Conservation (phyloP, 2,113 vertebrate species). For the Eurypyga helias region DNA sequence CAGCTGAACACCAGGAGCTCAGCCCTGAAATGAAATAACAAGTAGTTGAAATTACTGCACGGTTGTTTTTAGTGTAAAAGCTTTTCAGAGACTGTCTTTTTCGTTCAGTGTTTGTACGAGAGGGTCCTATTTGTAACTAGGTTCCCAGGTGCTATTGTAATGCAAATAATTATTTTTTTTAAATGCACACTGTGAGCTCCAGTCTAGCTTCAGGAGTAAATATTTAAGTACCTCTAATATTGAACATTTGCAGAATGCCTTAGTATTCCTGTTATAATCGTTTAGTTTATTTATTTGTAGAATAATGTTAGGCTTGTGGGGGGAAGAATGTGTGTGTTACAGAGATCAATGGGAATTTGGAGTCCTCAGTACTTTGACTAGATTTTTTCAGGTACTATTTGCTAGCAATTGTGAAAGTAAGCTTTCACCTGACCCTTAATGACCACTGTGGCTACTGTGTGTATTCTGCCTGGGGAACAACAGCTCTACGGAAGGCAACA, state of each 20-base stretch:
- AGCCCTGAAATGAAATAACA: background rate
- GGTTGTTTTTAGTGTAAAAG: background rate
- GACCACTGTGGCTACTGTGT: background rate
- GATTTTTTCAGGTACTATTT: background rate
- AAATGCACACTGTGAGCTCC: background rate
- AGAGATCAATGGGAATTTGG: background rate
- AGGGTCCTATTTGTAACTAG: background rate
- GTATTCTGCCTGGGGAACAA: background rate
- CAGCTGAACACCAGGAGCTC: background rate
- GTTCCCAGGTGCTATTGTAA: slow-evolving; percentile 29
- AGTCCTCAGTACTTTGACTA: rapidly evolving
- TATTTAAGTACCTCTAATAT: slow-evolving; percentile 46
- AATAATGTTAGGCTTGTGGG: background rate
- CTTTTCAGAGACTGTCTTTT: background rate
- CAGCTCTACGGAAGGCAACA: background rate
- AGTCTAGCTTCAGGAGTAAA: slow-evolving; percentile 37
- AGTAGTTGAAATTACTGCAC: background rate
- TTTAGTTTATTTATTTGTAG: background rate
- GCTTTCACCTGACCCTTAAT: background rate
- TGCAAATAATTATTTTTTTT: background rate
- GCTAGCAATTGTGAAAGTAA: background rate
- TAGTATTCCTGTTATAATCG: background rate
- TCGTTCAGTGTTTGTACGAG: background rate
- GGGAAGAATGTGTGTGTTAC: background rate
- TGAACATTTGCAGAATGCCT: slow-evolving; percentile 4